Base-by-base conservation (phyloP, 2,113 vertebrate genomes). In the Urocolius indicus region DNA sequence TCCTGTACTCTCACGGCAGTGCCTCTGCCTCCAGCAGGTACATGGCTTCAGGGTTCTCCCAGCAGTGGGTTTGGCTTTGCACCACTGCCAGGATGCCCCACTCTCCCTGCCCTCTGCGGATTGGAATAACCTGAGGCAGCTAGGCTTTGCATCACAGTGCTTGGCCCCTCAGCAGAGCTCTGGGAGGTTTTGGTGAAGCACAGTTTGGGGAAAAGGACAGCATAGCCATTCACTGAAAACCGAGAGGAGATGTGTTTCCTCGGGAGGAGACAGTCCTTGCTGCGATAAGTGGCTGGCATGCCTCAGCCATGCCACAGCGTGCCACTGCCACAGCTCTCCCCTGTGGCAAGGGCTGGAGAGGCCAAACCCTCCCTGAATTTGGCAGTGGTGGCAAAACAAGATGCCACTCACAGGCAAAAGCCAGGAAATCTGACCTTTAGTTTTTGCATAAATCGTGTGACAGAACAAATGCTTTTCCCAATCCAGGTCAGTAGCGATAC, bases 21-120 rank as follows among this genome's bases (percentile, higher is more conserved):
- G 67, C 26, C 30, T 13, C 54, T 4, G 5, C 29, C 43, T 65
- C 45, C 3, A 2, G 19, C 5, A 86, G 93, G 86, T 90, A 86
- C 0, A 0, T 3, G 2, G 27, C 30, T 41, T 73, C 72, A 0
- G 6, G 19, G 27, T 29, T 66, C 34, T 63, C 17, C 57, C 0
- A 3, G 71, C 19, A 92, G 9, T 0, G 0, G 14, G 13, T 63
- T 59, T 82, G 85, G 30, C 66, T 82, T 82, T 46, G 16, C 90
- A 24, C 20, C 1, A 0, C 32, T 2, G 5, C 52, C 1, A 10
- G 52, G 78, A 65, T 82, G 52, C 66, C 45, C 63, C 19, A 22
- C 34, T 51, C 13, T 65, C 45, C 51, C 46, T 20, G 29, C 32
- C 2, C 16, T 65, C 36, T 71, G 51, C 49, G 5, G 29, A 9